Base-by-base conservation (phyloP, 2,888 invertebrate species). In the Dorcus parallelipipedus region DNA sequence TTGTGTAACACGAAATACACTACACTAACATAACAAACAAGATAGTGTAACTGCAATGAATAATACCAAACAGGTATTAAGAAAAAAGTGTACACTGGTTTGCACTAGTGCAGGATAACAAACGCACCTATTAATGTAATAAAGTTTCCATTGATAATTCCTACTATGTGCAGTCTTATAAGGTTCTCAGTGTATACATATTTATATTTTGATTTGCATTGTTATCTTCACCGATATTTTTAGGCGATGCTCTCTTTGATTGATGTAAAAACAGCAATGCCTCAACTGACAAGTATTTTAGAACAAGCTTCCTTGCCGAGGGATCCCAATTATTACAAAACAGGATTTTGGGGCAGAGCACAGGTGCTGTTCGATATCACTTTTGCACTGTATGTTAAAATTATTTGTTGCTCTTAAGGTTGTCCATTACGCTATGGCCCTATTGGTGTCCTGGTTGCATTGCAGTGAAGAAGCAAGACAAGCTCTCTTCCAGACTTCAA, bases 371-470 rank as follows among this genome's bases (percentile, higher is more conserved):
- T 50, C 42, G 1, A 33, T 33, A 33, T 33, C 5, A 33, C 7
- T 33, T 33, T 33, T 6, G 26, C 38, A 52, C 14, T 50, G 6
- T 39, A 47, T 14, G 9, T 38, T 38, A 20, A 50, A 49, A 48
- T 38, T 39, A 33, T 58, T 42, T 59, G 38, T 61, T 52, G 52
- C 56, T 26, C 51, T 59, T 20, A 62, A 85, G 84, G 89, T 94
- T 58, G 90, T 96, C 14, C 95, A 95, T 73, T 95, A 94, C 74
- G 90, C 94, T 10, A 91, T 96, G 89, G 91, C 93, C 10, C 82
- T 96, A 71, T 84, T 96, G 64, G 95, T 96, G 38, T 95, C 94
- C 66, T 95, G 95, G 91, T 89, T 94, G 43, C 94, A 94, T 72
- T 93, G 94, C 52, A 90, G 91, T 45, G 87, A 89, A 8, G 87